These are phyloP conservation scores for Unio pictorum DNA, from an alignment of 2,888 invertebrate species.

Conservation along the genomic window DNA sequence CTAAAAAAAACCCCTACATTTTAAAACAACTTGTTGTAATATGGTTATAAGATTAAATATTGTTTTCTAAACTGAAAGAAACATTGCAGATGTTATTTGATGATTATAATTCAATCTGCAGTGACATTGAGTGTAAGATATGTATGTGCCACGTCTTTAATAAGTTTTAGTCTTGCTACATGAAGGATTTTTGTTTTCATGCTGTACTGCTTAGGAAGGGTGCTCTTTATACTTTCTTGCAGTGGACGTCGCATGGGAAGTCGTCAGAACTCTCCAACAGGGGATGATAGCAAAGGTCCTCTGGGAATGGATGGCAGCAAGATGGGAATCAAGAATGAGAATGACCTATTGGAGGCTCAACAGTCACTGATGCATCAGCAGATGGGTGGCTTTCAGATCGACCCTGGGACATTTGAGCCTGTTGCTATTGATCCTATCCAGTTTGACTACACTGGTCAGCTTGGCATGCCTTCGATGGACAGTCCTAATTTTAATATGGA, in stretches of 20 bases:
- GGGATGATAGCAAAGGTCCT: slow-evolving; percentile 79
- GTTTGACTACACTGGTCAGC: slow-evolving; percentile 67
- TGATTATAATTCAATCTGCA: no score
- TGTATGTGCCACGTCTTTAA: no score
- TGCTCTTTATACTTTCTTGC: slow-evolving; percentile 1
- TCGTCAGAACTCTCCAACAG: slow-evolving; percentile 92
- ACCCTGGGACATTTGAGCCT: slow-evolving; percentile 57
- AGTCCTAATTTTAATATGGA: slow-evolving; percentile 71
- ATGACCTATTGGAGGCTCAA: slow-evolving; percentile 55
- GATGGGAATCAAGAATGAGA: slow-evolving; percentile 33
- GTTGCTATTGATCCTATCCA: slow-evolving; percentile 69
- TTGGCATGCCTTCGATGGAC: slow-evolving; percentile 69
- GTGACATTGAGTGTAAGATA: no score
- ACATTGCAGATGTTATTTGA: no score
- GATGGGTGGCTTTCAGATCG: slow-evolving; percentile 62
- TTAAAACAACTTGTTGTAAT: no score
- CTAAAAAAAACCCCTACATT: no score
- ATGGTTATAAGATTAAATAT: no score
- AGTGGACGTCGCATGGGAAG: slow-evolving; percentile 77
- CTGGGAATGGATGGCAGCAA: slow-evolving; percentile 35
- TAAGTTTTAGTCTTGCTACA: no score
- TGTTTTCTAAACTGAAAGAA: no score
- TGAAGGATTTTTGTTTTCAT: neutral
- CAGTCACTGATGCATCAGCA: slow-evolving; percentile 38
- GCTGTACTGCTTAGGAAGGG: neutral